Conservation (phyloP, 2,888 invertebrate species). For the Eupithecia inturbata region DNA sequence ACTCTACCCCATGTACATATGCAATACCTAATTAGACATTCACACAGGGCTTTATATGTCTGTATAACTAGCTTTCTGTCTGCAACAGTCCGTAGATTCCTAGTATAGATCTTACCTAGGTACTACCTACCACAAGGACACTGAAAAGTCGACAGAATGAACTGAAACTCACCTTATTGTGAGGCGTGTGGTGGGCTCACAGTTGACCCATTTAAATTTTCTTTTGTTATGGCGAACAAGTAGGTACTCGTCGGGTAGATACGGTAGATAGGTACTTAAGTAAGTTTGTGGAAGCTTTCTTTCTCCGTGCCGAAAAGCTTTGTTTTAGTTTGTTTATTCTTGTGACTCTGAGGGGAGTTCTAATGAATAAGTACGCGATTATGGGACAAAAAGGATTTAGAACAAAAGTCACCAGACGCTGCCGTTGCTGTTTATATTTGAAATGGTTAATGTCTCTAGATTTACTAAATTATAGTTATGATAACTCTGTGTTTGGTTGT, state of each 20-base stretch:
- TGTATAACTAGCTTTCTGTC: no score
- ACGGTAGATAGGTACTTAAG: slow-evolving; percentile 34
- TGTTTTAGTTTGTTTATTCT: slow-evolving; percentile 56
- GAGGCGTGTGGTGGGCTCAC: slow-evolving; percentile 37
- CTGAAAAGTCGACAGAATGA: no score
- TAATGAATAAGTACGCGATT: slow-evolving; percentile 59
- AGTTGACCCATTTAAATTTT: slow-evolving; percentile 47
- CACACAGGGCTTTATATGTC: no score
- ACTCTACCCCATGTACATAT: no score
- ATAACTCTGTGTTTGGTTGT: background rate
- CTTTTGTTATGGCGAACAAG: slow-evolving; percentile 44
- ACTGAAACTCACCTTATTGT: no score
- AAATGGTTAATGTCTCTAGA: slow-evolving; percentile 25
- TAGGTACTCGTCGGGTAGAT: slow-evolving; percentile 26
- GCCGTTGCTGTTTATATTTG: slow-evolving; percentile 11
- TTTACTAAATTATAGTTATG: slow-evolving; percentile 13
- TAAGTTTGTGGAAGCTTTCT: slow-evolving; percentile 48
- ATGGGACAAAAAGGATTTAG: slow-evolving; percentile 52
- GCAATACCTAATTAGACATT: no score
- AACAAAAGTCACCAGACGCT: slow-evolving; percentile 49
- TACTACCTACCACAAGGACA: no score
- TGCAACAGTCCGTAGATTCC: no score
- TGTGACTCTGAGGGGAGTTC: slow-evolving; percentile 48
- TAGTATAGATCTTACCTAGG: no score
- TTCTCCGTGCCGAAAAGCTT: slow-evolving; percentile 48